A percentile compares a stretch with the other conserved stretches of the same genome.
These are phyloP conservation scores for Hemiprocne comata DNA, from an alignment of 2,113 vertebrate species.

Conservation along the genomic window DNA sequence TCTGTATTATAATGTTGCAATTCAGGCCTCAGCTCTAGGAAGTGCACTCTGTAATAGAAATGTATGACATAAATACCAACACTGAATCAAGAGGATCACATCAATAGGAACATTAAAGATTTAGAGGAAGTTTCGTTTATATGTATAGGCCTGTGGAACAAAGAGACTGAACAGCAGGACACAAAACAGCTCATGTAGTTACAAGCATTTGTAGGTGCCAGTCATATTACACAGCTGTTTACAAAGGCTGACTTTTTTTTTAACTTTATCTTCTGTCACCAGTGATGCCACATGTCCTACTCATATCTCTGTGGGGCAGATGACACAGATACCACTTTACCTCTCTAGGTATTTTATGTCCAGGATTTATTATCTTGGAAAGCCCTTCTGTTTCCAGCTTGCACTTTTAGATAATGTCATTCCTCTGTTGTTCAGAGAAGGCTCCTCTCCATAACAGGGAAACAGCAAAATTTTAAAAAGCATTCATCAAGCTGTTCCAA, in stretches of 20 bases:
- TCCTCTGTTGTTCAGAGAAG: neutral
- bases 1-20: neutral
- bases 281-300: neutral
- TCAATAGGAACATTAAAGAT: neutral
- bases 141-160: neutral
- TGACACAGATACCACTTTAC: neutral
- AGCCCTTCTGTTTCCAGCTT: neutral
- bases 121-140: neutral
- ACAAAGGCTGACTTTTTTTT: neutral
- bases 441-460: neutral
- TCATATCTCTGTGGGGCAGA: neutral
- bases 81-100: neutral
- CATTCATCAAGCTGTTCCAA: neutral
- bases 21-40: neutral
- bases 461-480: neutral
- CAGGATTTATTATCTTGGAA: neutral
- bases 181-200: neutral
- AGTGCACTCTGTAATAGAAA: neutral
- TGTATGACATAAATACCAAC: neutral
- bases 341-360: neutral
- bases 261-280: neutral
- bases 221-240: neutral
- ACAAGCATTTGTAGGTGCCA: neutral
- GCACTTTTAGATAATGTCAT: neutral
- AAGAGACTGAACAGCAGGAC: neutral